Conservation (phyloP, 1,140 invertebrate species). For the Aphelenchoides avenae region DNA sequence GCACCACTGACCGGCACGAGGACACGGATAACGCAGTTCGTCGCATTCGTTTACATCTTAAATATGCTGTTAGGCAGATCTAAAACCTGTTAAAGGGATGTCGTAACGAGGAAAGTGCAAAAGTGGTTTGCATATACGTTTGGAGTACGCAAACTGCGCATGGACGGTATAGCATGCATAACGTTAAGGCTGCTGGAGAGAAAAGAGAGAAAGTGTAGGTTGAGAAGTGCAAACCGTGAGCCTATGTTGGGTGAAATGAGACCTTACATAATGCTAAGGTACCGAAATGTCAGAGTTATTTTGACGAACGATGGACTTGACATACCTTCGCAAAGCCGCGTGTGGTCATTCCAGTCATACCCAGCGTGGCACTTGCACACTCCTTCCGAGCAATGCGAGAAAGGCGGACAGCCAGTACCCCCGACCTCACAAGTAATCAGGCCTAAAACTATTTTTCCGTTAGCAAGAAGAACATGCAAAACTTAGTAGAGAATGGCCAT, state of each 20-base stretch:
- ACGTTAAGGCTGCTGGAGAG: background rate
- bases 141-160: background rate
- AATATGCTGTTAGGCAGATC: conserved; percentile 15
- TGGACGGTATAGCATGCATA: background rate
- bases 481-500: no score
- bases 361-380: conserved; percentile 35
- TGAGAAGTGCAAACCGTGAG: no score
- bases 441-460: no score
- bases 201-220: no score
- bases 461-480: no score
- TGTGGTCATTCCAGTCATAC: conserved; percentile 29
- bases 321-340: conserved; percentile 41
- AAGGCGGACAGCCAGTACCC: conserved; percentile 29
- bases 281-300: no score
- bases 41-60: conserved; percentile 47
- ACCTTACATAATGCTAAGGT: no score
- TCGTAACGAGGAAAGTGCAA: no score
- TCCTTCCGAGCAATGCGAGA: conserved; percentile 34
- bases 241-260: no score
- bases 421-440: no score
- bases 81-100: background rate
- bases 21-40: conserved; percentile 8
- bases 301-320: background rate
- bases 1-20: conserved; percentile 35
- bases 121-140: no score